Conservation (phyloP, 2,888 invertebrate species). For the Epistrophe eligans region DNA sequence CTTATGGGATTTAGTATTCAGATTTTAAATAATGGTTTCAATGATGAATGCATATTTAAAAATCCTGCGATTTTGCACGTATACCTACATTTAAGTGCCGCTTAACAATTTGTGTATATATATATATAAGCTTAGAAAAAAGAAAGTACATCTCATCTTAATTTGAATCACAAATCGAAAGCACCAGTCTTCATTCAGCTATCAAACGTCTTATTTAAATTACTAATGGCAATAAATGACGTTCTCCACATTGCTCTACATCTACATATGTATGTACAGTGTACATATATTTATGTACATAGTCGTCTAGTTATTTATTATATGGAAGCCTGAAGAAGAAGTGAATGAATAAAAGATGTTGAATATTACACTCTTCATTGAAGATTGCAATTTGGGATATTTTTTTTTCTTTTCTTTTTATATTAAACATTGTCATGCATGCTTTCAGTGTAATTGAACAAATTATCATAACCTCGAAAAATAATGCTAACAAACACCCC, state of each 20-base stretch:
- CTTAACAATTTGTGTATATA: neutral
- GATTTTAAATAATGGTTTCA: neutral
- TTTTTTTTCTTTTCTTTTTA: neutral
- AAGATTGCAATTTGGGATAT: neutral
- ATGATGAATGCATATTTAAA: neutral
- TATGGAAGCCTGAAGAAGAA: neutral
- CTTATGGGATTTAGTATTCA: neutral
- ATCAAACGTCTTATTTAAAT: constrained; percentile 27
- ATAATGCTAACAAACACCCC: neutral
- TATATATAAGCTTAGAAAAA: neutral
- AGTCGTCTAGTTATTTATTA: neutral
- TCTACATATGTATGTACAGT: neutral
- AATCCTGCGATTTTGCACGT: neutral
- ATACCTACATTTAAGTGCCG: neutral
- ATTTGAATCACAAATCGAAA: constrained; percentile 41
- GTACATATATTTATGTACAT: too few species aligned
- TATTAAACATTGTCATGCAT: constrained; percentile 15
- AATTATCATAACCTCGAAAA: constrained; percentile 18
- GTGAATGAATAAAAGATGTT: constrained; percentile 26
- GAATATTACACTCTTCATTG: neutral
- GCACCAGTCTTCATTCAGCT: neutral
- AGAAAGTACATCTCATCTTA: neutral
- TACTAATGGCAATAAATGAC: constrained; percentile 17
- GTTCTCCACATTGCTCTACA: neutral
- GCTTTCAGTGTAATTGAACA: constrained; percentile 36